Evolutionary conservation across 2,113 vertebrate species (phyloP).

Genomic region (Talpa occidentalis): DNA sequence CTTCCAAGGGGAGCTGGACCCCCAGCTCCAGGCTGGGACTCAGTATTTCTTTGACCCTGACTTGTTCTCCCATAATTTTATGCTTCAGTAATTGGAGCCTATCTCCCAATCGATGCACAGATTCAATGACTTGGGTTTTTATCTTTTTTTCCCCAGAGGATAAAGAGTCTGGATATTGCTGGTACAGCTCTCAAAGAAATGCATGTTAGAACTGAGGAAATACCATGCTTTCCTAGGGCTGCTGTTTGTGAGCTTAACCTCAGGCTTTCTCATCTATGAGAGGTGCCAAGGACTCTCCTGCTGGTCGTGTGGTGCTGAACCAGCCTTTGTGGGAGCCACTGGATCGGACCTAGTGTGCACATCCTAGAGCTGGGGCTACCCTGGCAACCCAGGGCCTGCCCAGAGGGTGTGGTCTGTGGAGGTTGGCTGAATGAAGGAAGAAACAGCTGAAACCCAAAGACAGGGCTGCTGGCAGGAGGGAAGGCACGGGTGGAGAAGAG

Average conservation of each 20-base stretch:
- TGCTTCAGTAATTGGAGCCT: not conserved
- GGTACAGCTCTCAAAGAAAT: not conserved
- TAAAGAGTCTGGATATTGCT: not conserved
- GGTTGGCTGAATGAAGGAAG: not conserved
- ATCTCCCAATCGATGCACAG: not conserved
- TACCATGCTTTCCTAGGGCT: not conserved
- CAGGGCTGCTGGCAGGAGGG: not conserved
- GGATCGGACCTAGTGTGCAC: not conserved
- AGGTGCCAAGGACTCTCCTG: not conserved
- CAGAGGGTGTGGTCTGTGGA: not conserved
- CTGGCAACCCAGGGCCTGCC: constrained; percentile 81
- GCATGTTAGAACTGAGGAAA: not conserved
- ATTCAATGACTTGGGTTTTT: not conserved
- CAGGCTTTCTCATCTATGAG: not conserved
- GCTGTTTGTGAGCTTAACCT: not conserved
- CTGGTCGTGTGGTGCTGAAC: not conserved
- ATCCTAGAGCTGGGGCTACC: not conserved
- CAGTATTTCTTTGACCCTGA: not conserved
- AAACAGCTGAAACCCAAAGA: not conserved
- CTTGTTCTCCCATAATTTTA: not conserved
- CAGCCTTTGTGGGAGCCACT: not conserved
- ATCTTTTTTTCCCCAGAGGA: not conserved
- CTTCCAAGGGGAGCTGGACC: not conserved
- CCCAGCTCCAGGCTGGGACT: not conserved
- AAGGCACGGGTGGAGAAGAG: not conserved